phyloP scores from a whole-genome alignment of 2,113 vertebrate genomes.

The Bolborhynchus lineola region DNA sequence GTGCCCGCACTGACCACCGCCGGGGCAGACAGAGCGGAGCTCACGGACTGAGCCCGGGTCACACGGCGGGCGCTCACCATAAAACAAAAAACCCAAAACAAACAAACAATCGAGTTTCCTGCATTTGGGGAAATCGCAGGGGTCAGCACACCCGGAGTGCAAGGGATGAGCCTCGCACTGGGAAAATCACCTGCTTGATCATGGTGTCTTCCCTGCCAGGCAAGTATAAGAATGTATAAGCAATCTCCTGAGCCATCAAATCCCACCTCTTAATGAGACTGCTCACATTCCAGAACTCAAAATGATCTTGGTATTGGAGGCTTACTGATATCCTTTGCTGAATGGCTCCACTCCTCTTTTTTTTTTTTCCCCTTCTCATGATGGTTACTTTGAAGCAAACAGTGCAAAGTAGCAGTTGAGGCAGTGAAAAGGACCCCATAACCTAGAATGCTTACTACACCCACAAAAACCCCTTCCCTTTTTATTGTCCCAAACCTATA shows the following conservation, averaged over 20 bases:
- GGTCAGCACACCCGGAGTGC: background rate
- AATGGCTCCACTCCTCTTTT: background rate
- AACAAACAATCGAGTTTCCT: background rate
- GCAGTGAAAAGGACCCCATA: background rate
- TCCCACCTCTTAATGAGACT: background rate
- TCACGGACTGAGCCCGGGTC: accelerated
- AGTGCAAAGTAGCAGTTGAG: background rate
- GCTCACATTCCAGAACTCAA: background rate
- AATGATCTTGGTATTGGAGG: background rate
- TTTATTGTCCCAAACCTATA: background rate
- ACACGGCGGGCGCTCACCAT: accelerated
- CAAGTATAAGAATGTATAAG: background rate
- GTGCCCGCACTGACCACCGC: no score
- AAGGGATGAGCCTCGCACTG: background rate
- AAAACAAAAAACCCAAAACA: no score
- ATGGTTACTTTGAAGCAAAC: background rate
- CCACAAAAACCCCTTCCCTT: background rate
- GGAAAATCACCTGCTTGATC: background rate
- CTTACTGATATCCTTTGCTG: background rate
- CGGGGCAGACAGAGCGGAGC: no score
- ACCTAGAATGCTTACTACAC: background rate
- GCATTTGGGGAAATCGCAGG: conserved; percentile 7
- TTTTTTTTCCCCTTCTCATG: background rate
- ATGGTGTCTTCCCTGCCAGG: background rate
- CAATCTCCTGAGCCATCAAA: background rate